A percentile compares a stretch with the other conserved stretches of the same genome.
phyloP scores from a whole-genome alignment of 2,888 invertebrate genomes.

The Cataglyphis albicans region DNA sequence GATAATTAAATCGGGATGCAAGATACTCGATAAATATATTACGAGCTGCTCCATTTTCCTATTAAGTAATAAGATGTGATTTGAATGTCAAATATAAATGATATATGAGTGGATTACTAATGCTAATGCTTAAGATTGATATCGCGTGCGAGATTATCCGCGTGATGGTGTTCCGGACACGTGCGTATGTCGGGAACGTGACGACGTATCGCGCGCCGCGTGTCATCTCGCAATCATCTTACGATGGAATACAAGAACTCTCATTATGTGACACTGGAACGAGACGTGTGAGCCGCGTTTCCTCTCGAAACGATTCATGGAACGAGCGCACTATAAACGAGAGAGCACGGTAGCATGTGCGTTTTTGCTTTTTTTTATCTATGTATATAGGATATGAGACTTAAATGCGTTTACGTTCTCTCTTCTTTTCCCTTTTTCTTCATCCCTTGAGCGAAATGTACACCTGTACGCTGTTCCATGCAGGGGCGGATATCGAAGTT shows the following conservation, averaged over 20 bases:
- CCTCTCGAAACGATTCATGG: slow-evolving; percentile 61
- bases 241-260: slow-evolving; percentile 2
- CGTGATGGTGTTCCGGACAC: neutral
- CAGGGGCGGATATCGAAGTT: slow-evolving; percentile 14
- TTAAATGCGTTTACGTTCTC: neutral
- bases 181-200: slow-evolving; percentile 17
- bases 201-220: slow-evolving; percentile 19
- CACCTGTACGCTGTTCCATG: slow-evolving; percentile 7
- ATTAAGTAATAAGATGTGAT: neutral
- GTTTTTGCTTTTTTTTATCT: neutral
- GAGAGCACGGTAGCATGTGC: slow-evolving; percentile 32
- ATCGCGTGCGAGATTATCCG: slow-evolving; percentile 35
- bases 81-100: neutral
- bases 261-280: slow-evolving; percentile 41
- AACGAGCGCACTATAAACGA: slow-evolving; percentile 55
- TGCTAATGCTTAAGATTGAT: slow-evolving; percentile 1
- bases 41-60: neutral
- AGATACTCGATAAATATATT: slow-evolving; percentile 29
- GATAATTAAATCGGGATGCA: slow-evolving; percentile 31
- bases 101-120: neutral
- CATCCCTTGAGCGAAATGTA: slow-evolving; percentile 28
- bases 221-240: slow-evolving; percentile 30
- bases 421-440: slow-evolving; percentile 1
- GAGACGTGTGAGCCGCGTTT: slow-evolving; percentile 50
- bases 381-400: neutral